Evolutionary conservation across 1,140 invertebrate species (phyloP).

Genomic region (Rhizoglyphus robini): DNA sequence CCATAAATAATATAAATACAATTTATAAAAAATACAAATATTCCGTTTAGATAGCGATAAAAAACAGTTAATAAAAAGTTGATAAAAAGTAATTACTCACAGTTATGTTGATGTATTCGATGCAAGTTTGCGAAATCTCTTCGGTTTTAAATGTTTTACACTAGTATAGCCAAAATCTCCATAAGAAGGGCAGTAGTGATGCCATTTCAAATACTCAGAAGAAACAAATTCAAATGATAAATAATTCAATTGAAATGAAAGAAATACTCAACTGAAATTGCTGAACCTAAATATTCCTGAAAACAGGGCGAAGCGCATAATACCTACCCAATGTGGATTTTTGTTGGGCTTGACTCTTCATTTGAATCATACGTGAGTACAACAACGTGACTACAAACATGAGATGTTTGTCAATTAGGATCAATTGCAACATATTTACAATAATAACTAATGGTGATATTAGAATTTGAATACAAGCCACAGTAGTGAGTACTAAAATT

Average conservation of each 20-base stretch:
- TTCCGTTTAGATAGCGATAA: no score
- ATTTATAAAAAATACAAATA: neutral
- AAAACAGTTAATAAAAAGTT: no score
- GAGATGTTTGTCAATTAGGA: conserved; percentile 12
- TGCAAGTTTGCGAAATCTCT: conserved; percentile 17
- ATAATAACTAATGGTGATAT: conserved; percentile 27
- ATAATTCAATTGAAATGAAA: conserved; percentile 2
- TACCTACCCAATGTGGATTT: conserved; percentile 30
- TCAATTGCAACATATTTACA: conserved; percentile 24
- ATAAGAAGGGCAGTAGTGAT: conserved; percentile 18
- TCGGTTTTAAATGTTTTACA: conserved; percentile 21
- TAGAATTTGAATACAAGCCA: conserved; percentile 30
- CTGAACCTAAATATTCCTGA: conserved; percentile 32
- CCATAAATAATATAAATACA: neutral
- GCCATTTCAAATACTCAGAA: conserved; percentile 20
- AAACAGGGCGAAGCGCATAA: conserved; percentile 33
- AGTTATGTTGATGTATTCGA: conserved; percentile 16
- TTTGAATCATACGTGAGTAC: no score
- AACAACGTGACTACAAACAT: neutral
- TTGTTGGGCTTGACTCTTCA: conserved; percentile 4
- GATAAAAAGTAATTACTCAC: no score
- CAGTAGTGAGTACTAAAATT: conserved; percentile 29
- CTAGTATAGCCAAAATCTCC: conserved; percentile 21
- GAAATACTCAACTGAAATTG: conserved; percentile 27
- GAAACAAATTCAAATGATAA: neutral